Evolutionary conservation across 2,888 invertebrate species (phyloP).

Genomic region (Leucoma salicis): DNA sequence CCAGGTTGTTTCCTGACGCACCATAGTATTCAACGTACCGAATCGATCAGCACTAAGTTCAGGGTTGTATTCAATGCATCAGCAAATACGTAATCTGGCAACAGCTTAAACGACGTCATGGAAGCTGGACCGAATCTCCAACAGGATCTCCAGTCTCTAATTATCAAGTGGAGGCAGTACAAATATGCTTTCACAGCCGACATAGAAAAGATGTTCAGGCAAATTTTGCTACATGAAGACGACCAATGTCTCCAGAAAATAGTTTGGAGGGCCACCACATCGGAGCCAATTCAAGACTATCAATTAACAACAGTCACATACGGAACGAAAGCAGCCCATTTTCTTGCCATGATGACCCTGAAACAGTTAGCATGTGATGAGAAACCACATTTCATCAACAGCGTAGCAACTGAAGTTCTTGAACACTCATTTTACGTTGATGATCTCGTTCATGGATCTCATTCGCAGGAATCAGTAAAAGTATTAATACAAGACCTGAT

Average conservation of each 20-base stretch:
- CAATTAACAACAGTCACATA: constrained; percentile 3
- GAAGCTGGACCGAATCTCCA: constrained; percentile 18
- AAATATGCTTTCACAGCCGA: constrained; percentile 11
- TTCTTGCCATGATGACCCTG: neutral
- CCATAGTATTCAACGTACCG: neutral
- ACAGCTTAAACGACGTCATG: constrained; percentile 10
- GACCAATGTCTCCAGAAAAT: constrained; percentile 7
- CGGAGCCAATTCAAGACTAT: neutral
- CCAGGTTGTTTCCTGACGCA: neutral
- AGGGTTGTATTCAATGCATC: constrained; percentile 4
- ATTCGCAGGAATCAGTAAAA: too few species aligned
- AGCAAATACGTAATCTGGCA: neutral
- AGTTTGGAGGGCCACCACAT: neutral
- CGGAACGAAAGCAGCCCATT: neutral
- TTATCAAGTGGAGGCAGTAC: constrained; percentile 17
- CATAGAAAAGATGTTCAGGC: constrained; percentile 19
- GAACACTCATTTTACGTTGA: too few species aligned
- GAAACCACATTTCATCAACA: too few species aligned
- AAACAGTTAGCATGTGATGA: neutral
- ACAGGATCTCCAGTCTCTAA: constrained; percentile 12
- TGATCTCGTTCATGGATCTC: too few species aligned
- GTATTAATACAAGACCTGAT: too few species aligned
- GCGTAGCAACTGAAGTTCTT: too few species aligned
- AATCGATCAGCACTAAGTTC: neutral
- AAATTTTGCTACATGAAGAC: constrained; percentile 6